Percentiles rank a stretch among this genome's conserved stretches.
Conservation (phyloP, 2,113 vertebrate species). For the Austrofundulus limnaeus region DNA sequence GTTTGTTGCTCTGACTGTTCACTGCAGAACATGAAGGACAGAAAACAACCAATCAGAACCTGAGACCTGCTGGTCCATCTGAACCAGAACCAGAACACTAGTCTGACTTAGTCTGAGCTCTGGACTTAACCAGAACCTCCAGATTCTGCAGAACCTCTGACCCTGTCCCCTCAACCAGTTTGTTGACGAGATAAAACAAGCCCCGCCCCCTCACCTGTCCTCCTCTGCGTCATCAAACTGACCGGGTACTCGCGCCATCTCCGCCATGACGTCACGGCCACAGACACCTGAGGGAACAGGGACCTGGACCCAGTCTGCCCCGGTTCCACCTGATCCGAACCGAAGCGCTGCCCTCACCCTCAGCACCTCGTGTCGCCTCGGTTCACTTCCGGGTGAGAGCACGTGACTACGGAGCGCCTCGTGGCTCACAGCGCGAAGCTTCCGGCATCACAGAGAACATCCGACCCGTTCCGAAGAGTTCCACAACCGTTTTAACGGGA, state of each 20-base stretch:
- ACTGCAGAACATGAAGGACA: conserved; percentile 8
- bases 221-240: conserved; percentile 70
- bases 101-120: no score
- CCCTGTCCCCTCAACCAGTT: no score
- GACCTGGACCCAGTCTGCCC: not conserved
- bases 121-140: no score
- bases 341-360: not conserved
- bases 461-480: no score
- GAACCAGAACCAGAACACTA: not conserved
- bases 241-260: conserved; percentile 23
- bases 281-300: not conserved
- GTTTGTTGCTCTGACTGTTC: conserved; percentile 14
- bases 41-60: not conserved
- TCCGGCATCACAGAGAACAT: no score
- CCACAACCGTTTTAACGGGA: no score
- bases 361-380: conserved; percentile 12
- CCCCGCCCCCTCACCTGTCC: conserved; percentile 33
- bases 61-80: no score
- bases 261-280: conserved; percentile 40
- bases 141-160: no score
- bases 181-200: not conserved
- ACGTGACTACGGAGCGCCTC: conserved; percentile 20
- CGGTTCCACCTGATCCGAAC: not conserved
- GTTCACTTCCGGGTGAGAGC: conserved; percentile 13
- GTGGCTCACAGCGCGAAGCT: not conserved